Conservation (phyloP, 2,888 invertebrate genomes). For the Rhagonycha lutea region DNA sequence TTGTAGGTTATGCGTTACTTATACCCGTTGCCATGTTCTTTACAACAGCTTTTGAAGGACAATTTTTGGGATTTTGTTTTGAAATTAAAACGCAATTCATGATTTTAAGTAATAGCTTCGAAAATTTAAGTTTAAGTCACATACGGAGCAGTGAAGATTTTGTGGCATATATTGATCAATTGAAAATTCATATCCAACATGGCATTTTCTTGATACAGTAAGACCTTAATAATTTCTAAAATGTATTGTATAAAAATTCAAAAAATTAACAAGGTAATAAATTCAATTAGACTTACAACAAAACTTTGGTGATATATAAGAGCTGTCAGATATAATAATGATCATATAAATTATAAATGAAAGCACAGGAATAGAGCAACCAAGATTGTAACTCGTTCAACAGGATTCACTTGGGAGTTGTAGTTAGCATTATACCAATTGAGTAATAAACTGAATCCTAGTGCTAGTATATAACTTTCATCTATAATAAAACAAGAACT, state of each 20-base stretch:
- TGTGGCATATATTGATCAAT: not conserved
- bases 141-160: not conserved
- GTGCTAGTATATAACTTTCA: too few relatives aligned
- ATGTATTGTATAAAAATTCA: not conserved
- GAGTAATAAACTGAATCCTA: too few relatives aligned
- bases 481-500: too few relatives aligned
- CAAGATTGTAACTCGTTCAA: too few relatives aligned
- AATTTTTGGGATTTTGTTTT: conserved; percentile 1
- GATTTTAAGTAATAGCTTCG: not conserved
- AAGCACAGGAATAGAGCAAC: too few relatives aligned
- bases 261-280: too few relatives aligned
- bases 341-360: too few relatives aligned
- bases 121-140: not conserved
- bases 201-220: not conserved
- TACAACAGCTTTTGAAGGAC: not conserved
- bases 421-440: too few relatives aligned
- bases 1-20: not conserved
- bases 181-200: not conserved
- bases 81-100: not conserved
- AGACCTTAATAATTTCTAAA: not conserved
- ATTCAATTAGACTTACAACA: too few relatives aligned
- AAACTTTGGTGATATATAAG: too few relatives aligned
- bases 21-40: not conserved
- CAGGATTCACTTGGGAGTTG: too few relatives aligned
- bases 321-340: too few relatives aligned